These are phyloP conservation scores for Aptenodytes patagonicus DNA, from an alignment of 2,113 vertebrate genomes.

Conservation along the genomic window DNA sequence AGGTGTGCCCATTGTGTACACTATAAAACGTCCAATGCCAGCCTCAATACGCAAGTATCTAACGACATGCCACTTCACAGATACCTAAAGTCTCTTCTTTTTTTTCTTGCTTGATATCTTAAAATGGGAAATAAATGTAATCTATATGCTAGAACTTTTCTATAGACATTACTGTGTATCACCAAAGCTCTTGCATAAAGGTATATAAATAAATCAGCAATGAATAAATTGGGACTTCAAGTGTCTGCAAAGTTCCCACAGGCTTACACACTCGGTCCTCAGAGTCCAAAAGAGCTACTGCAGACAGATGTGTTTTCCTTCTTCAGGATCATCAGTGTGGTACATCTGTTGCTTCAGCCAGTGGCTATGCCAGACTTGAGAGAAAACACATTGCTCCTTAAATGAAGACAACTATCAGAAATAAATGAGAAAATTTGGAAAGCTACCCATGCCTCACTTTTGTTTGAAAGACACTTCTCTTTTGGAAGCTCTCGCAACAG, in stretches of 20 bases:
- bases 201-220: conserved; percentile 58
- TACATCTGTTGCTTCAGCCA: conserved; percentile 59
- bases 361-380: conserved; percentile 9
- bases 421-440: conserved; percentile 39
- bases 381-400: conserved; percentile 41
- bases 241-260: conserved; percentile 21
- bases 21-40: neutral
- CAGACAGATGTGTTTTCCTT: conserved; percentile 48
- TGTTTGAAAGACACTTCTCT: conserved; percentile 10
- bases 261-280: conserved; percentile 2
- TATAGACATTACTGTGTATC: neutral
- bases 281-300: conserved; percentile 12
- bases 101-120: neutral
- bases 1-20: conserved; percentile 46
- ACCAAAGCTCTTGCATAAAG: neutral
- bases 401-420: conserved; percentile 46
- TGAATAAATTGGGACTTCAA: conserved; percentile 45
- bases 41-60: neutral
- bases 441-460: neutral
- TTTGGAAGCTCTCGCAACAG: neutral
- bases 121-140: neutral
- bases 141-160: neutral
- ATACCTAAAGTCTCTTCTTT: neutral
- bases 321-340: conserved; percentile 19
- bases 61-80: neutral